phyloP scores from a whole-genome alignment of 2,888 invertebrate species.

The Seira ritae region DNA sequence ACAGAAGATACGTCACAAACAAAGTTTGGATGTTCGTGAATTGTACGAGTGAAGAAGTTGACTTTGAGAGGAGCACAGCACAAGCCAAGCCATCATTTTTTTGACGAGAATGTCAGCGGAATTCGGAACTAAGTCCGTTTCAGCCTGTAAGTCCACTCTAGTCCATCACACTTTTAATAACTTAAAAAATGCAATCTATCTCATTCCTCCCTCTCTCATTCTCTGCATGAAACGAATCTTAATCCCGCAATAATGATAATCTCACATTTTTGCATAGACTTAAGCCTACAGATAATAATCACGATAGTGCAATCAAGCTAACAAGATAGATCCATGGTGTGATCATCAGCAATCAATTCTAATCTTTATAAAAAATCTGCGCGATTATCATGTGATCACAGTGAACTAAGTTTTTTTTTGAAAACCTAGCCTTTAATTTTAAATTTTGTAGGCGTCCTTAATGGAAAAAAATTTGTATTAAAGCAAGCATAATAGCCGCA shows the following conservation, averaged over 20 bases:
- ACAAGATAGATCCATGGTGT: background rate
- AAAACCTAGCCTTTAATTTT: conserved; percentile 6
- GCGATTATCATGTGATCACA: background rate
- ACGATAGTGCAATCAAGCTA: background rate
- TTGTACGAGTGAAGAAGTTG: too few relatives aligned
- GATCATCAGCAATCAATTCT: conserved; percentile 13
- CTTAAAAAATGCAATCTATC: background rate
- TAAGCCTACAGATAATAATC: background rate
- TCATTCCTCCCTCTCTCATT: background rate
- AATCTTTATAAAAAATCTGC: background rate
- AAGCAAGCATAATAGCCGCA: background rate
- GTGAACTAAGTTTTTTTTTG: conserved; percentile 1
- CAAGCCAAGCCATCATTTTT: too few relatives aligned
- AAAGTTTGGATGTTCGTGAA: too few relatives aligned
- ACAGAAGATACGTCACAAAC: background rate
- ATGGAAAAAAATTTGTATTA: background rate
- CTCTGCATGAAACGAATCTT: background rate
- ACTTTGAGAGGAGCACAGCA: too few relatives aligned
- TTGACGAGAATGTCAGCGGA: background rate
- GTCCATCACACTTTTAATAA: too few relatives aligned
- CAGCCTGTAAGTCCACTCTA: background rate
- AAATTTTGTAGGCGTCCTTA: background rate
- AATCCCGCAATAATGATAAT: background rate
- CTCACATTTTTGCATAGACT: background rate
- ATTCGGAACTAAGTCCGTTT: background rate